Evolutionary conservation across 37 sponge, comb jelly and placozoan genomes (phyloP), one percentile per base, ranked within the genome.

Genomic region (Amphimedon queenslandica): DNA sequence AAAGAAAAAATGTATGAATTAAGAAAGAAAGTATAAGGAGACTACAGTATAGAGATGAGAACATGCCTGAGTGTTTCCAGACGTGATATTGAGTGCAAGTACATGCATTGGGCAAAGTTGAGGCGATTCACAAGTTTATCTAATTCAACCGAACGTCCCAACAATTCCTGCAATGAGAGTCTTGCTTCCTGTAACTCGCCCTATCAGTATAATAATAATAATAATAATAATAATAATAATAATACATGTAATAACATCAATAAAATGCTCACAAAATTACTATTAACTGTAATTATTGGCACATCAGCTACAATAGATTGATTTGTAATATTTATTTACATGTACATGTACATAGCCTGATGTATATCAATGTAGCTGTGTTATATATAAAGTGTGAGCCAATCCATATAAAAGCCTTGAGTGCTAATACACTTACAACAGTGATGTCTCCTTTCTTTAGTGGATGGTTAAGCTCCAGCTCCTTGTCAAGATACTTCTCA

Each of bases 21-120:
- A 20, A 53, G 20, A 53, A 20, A 20, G 20, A 53, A 21, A 53
- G 20, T 20, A 20, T 53, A 53, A 53, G 13, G 55, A 20, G 13
- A 20, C 55, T 20, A 13, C 18, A 21, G 34, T 36, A 18, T 32
- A 24, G 4, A 58, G 8, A 38, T 35, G 6, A 4, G 31, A 21
- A 3, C 40, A 28, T 37, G 80, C 87, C 93, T 66, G 29, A 93
- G 67, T 5, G 91, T 55, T 58, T 93, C 93, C 74, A 93, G 83
- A 2, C 77, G 61, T 67, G 85, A 84, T 37, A 93, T 65, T 8
- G 93, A 88, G 21, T 57, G 76, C 34, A 93, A 91, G 63, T 84
- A 89, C 55, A 82, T 76, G 71, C 93, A 93, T 64, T 93, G 90
- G 10, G 79, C 77, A 55, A 84, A 87, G 64, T 75, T 70, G 31